Evolutionary conservation across 2,797 vertebrate species (phyloP).

Genomic region (Enoplosus armatus): DNA sequence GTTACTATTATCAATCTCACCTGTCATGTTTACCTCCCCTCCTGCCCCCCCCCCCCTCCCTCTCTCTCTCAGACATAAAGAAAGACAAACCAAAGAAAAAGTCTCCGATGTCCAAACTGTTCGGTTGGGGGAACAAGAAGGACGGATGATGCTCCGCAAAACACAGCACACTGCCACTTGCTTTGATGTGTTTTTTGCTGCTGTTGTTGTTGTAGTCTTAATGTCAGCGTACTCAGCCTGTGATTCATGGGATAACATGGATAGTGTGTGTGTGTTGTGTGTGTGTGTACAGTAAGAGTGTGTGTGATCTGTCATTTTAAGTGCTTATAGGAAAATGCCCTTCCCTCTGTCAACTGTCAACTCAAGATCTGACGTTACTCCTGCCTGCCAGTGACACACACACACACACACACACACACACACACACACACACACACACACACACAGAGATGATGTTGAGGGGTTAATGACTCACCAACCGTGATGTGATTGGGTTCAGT

Average conservation of each 20-base stretch:
- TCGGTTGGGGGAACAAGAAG: slow-evolving; percentile 76
- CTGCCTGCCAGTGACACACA: slow-evolving; percentile 8
- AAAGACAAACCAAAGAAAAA: slow-evolving; percentile 84
- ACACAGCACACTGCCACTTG: neutral
- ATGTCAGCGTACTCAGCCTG: slow-evolving; percentile 38
- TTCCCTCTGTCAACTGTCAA: slow-evolving; percentile 53
- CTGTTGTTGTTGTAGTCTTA: slow-evolving; percentile 41
- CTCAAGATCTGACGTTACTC: slow-evolving; percentile 45
- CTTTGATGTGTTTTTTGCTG: slow-evolving; percentile 31
- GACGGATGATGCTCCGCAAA: slow-evolving; percentile 57
- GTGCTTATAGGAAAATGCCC: slow-evolving; percentile 44
- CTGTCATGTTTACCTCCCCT: neutral
- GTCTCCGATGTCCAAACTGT: slow-evolving; percentile 77
- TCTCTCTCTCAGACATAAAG: slow-evolving; percentile 75
- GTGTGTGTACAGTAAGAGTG: slow-evolving; percentile 27
- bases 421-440: neutral
- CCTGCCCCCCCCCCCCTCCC: neutral
- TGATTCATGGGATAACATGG: slow-evolving; percentile 55
- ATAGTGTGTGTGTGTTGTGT: slow-evolving; percentile 11
- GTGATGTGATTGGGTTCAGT: slow-evolving; percentile 67
- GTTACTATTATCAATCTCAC: neutral
- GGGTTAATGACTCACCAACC: slow-evolving; percentile 69
- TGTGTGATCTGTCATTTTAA: slow-evolving; percentile 31
- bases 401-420: slow-evolving; percentile 24
- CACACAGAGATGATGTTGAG: slow-evolving; percentile 22